Percentiles rank a stretch among this genome's conserved stretches.
phyloP scores from a whole-genome alignment of 35 echinoderm and acorn worm species.

The Strongylocentrotus purpuratus region DNA sequence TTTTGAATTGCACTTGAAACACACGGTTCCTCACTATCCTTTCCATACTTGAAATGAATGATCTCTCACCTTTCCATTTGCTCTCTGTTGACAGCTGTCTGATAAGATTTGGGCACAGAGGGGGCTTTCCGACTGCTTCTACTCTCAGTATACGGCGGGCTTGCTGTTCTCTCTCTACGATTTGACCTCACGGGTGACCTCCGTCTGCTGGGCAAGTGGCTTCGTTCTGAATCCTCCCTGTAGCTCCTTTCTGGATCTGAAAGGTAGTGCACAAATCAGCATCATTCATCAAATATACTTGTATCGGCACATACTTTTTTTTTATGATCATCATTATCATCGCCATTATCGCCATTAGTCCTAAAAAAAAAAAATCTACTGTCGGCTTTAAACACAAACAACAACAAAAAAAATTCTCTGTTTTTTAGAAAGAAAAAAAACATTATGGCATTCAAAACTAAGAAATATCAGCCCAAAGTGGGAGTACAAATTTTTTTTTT shows the following conservation, averaged over 20 bases:
- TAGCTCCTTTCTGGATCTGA: not conserved
- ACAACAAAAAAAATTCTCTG: no score
- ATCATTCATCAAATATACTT: not conserved
- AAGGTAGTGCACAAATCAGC: not conserved
- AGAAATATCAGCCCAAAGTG: no score
- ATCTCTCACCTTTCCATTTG: conserved; percentile 18
- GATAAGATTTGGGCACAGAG: conserved; percentile 41
- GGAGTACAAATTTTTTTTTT: no score
- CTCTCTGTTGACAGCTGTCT: conserved; percentile 29
- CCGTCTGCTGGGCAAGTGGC: not conserved
- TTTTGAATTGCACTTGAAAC: no score
- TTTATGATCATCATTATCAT: not conserved
- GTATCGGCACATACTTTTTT: no score
- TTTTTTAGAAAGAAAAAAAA: no score
- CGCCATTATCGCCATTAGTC: not conserved
- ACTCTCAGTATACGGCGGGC: not conserved
- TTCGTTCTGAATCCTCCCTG: not conserved
- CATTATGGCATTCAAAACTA: no score
- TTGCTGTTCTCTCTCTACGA: not conserved
- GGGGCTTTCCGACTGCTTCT: not conserved
- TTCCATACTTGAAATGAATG: no score
- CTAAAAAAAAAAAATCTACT: no score
- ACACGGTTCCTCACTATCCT: no score
- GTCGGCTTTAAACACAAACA: no score
- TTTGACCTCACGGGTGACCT: conserved; percentile 2